Evolutionary conservation across 2,113 vertebrate species (phyloP).

Genomic region (Patagioenas fasciata): DNA sequence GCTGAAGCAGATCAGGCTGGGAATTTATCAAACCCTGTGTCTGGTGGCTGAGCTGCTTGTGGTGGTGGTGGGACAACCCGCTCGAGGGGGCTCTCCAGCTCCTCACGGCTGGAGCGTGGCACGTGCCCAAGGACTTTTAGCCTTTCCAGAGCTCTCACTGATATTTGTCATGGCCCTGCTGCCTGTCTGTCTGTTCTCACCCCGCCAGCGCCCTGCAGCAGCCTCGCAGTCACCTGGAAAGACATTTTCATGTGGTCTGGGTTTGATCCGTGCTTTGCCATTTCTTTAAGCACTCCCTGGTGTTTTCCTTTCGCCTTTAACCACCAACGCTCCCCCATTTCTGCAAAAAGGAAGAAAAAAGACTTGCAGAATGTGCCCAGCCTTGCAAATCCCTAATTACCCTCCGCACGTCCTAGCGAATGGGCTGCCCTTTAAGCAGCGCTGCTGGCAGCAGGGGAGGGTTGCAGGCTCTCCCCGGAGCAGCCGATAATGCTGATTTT

Average conservation of each 20-base stretch:
- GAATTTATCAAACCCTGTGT: accelerated
- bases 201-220: neutral
- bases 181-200: neutral
- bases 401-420: neutral
- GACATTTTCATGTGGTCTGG: neutral
- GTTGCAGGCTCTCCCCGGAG: neutral
- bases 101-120: neutral
- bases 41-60: no score
- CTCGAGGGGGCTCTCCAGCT: neutral
- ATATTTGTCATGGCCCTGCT: neutral
- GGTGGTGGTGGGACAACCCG: neutral
- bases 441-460: neutral
- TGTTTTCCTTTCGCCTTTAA: constrained; percentile 35
- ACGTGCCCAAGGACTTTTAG: neutral
- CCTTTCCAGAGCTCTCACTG: neutral
- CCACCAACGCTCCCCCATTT: neutral
- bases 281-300: constrained; percentile 6
- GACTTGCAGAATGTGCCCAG: neutral
- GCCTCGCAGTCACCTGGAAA: neutral
- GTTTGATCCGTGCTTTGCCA: neutral
- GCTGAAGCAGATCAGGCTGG: neutral
- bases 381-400: constrained; percentile 17
- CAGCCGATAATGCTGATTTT: neutral
- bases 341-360: neutral
- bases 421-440: neutral